Evolutionary conservation across 2,888 invertebrate genomes (phyloP), one percentile per base, ranked within the genome.

Genomic region (Aplocera efformata): DNA sequence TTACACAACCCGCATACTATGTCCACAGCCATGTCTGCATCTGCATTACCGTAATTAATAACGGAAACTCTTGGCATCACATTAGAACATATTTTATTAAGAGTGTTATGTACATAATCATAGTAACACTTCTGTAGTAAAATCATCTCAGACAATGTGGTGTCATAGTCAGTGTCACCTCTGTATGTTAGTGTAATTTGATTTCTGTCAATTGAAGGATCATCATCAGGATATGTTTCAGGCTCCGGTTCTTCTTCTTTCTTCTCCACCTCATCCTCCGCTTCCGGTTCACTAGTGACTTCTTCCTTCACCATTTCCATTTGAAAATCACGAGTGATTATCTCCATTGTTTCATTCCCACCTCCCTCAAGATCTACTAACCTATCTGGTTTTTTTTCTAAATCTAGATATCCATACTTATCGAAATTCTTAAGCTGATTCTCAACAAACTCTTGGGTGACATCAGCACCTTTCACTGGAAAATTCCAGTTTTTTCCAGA

Each of bases 81-180:
- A 24, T 74, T 72, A 1, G 63, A 61, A 20, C 74, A 72, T 7
- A 86, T 67, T 29, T 72, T 63, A 6, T 54, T 67, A 1, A 81
- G 39, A 7, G 67, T 60, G 1, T 57, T 49, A 34, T 64, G 63
- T 1, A 88, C 53, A 53, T 89, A 88, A 8, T 89, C 79, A 53
- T 68, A 76, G 48, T 84, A 89, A 45, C 77, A 75, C 49, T 79
- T 76, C 27, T 88, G 75, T 13, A 88, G 50, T 4, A 84, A 47
- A n/a, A 89, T 65, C 8, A 89, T 51, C 54, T 90, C 89, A 23
- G 78, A 72, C 13, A 76, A 57, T 9, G 89, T 85, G 1, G 86
- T 68, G 62, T 90, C 89, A 61, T 84, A 86, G 40, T 88, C 88
- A 53, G 80, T 74, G 34, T 77, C 72, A 0, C 88, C 88, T 50